Conservation (phyloP, 2,797 vertebrate species). For the Sebastes variabilis region DNA sequence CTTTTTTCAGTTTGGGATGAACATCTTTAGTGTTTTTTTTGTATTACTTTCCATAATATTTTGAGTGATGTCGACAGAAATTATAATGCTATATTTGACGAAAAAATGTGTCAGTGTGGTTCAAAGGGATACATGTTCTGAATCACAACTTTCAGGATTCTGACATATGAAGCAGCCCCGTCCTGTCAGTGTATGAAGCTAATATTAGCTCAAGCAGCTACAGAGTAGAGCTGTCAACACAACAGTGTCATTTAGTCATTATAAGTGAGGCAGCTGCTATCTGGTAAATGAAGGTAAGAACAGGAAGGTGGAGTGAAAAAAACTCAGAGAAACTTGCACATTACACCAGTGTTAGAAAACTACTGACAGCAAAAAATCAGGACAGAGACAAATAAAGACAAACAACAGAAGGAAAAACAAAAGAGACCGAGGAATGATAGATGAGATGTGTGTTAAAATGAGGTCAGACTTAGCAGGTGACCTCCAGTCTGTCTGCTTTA, state of each 20-base stretch:
- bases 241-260: not conserved
- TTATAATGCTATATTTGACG: not conserved
- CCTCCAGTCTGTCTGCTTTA: constrained; percentile 13
- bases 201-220: not conserved
- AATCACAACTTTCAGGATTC: not conserved
- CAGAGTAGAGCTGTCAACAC: not conserved
- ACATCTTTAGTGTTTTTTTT: too few relatives aligned
- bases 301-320: not conserved
- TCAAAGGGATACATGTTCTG: not conserved
- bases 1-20: too few relatives aligned
- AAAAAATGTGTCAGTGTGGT: not conserved
- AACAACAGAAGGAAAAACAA: not conserved
- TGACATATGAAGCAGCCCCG: not conserved
- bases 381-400: not conserved
- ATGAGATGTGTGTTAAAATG: constrained; percentile 5
- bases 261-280: not conserved
- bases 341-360: not conserved
- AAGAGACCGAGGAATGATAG: not conserved
- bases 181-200: not conserved
- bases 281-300: not conserved
- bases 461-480: constrained; percentile 29
- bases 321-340: not conserved
- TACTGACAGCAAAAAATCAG: not conserved
- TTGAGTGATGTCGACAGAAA: not conserved
- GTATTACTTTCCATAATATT: not conserved